A percentile compares a stretch with the other conserved stretches of the same genome.
These are phyloP conservation scores for Ranitomeya variabilis DNA, from an alignment of 2,113 vertebrate species.

Conservation along the genomic window DNA sequence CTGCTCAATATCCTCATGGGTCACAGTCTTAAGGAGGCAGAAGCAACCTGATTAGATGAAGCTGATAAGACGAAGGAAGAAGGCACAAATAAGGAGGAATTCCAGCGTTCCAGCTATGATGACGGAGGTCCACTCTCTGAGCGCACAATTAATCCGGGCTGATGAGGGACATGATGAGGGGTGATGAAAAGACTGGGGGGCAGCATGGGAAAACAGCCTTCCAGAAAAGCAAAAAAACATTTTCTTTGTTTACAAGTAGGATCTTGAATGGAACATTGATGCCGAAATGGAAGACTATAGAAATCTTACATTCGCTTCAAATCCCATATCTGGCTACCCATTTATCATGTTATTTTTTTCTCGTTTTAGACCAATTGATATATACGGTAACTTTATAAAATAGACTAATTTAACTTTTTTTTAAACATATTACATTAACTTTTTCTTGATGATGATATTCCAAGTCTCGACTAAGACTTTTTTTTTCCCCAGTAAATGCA, in stretches of 20 bases:
- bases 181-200: conserved; percentile 57
- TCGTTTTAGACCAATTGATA: background rate
- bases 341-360: background rate
- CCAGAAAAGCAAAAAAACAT: conserved; percentile 36
- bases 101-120: conserved; percentile 67
- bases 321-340: background rate
- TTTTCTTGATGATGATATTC: background rate
- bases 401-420: background rate
- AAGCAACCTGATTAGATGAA: conserved; percentile 43
- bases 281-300: background rate
- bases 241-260: conserved; percentile 42
- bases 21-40: conserved; percentile 16
- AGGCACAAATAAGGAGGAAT: conserved; percentile 64
- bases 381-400: background rate
- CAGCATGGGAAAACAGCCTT: conserved; percentile 37
- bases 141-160: conserved; percentile 68
- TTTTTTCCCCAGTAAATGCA: background rate
- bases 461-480: background rate
- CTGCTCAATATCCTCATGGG: conserved; percentile 36
- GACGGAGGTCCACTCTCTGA: conserved; percentile 66
- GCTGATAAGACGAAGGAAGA: conserved; percentile 58
- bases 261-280: conserved; percentile 21
- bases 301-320: background rate
- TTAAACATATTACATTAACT: background rate
- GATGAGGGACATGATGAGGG: conserved; percentile 66